These are phyloP conservation scores for Andricus quercusramuli DNA, from an alignment of 2,888 invertebrate species.

Conservation along the genomic window DNA sequence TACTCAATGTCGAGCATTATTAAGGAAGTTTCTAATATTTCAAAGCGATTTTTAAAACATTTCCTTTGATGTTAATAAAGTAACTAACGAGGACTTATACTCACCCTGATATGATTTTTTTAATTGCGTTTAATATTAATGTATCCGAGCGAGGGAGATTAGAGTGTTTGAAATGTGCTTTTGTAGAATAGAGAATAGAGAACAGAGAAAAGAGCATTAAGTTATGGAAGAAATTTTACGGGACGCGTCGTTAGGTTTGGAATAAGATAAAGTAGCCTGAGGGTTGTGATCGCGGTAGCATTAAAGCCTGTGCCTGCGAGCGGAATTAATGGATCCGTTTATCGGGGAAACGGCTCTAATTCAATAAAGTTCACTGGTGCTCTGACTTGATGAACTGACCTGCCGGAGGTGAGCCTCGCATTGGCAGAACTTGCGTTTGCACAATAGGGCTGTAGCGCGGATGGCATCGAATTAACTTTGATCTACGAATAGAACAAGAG, in stretches of 20 bases:
- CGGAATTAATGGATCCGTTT: conserved; percentile 56
- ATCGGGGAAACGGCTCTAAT: conserved; percentile 58
- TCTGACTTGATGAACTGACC: conserved; percentile 60
- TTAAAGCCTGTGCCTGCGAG: conserved; percentile 51
- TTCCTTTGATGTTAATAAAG: neutral
- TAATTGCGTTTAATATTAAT: neutral
- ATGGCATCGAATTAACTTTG: conserved; percentile 51
- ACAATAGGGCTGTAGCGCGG: conserved; percentile 54
- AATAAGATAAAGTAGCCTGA: conserved; percentile 47
- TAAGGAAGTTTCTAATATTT: neutral
- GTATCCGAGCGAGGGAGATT: neutral
- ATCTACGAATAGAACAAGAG: conserved; percentile 37
- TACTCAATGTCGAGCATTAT: neutral
- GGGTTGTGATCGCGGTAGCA: conserved; percentile 48
- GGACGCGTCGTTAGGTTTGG: conserved; percentile 45
- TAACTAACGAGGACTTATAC: neutral
- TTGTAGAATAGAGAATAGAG: neutral
- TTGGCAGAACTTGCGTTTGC: conserved; percentile 53
- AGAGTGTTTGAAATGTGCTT: neutral
- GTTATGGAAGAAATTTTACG: conserved; percentile 18
- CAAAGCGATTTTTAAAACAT: neutral
- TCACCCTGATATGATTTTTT: neutral
- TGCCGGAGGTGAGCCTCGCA: conserved; percentile 45
- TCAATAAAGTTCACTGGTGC: conserved; percentile 61
- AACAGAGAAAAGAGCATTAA: neutral